Evolutionary conservation across 2,888 invertebrate species (phyloP), one percentile per base, ranked within the genome.

Genomic region (Sesamia inferens): DNA sequence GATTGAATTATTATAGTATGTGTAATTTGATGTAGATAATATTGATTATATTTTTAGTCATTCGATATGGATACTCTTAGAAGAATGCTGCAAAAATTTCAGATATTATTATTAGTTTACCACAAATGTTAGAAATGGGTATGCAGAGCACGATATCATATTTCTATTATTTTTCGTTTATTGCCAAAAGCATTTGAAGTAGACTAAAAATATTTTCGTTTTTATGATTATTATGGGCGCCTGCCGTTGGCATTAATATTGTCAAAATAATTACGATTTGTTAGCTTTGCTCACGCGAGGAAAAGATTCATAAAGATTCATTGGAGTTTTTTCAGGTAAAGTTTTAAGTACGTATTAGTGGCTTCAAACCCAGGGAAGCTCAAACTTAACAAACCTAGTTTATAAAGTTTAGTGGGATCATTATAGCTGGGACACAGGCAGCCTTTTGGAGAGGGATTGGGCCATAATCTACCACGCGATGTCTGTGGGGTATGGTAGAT

Each of bases 251-350:
- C 31, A 16, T 24, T 54, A 57, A 67, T 65, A 54, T 71, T 64
- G 55, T 57, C 75, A 63, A 44, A 44, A 42, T 63, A 71, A 65
- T 75, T 71, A 68, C 61, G 55, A 70, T 58, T 74, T 71, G 68
- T 67, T 39, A 48, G 61, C n/a, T 8, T 65, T 48, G 55, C 55
- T 69, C 84, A 84, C 84, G 84, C 85, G 63, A 86, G 2, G 22
- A 13, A 63, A 70, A 62, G 62, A 24, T 76, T 70, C 42, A 67
- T 62, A 63, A 31, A 31, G n/a, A n/a, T n/a, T 31, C 3, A 31
- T 31, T 31, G 48, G 22, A 47, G 58, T 71, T 69, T 71, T 69
- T 57, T 44, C 62, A 68, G 64, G 48, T 65, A 31, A 68, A 39
- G 13, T 51, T 48, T 5, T 10, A 42, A 39, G 5, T 14, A n/a